These are phyloP conservation scores for Gymnocypris eckloni DNA, from an alignment of 2,797 vertebrate genomes.

Conservation along the genomic window DNA sequence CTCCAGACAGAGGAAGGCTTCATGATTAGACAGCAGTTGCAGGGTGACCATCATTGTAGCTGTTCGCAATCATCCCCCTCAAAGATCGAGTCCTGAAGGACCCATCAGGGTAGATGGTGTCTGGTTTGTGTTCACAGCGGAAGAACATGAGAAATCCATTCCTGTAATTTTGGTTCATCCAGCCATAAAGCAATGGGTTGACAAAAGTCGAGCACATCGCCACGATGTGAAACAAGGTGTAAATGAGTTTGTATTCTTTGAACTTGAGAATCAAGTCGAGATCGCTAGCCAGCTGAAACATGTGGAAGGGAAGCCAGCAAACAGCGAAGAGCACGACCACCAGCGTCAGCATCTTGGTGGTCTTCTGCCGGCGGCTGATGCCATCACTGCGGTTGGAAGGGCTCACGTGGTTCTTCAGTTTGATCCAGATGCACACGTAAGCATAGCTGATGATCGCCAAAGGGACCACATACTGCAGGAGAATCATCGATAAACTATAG, in stretches of 20 bases:
- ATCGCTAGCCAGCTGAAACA: slow-evolving; percentile 90
- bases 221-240: slow-evolving; percentile 88
- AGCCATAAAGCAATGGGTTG: slow-evolving; percentile 91
- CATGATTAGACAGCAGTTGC: slow-evolving; percentile 82
- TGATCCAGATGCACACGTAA: slow-evolving; percentile 92
- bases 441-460: slow-evolving; percentile 89
- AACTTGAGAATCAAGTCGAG: slow-evolving; percentile 87
- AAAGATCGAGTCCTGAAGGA: slow-evolving; percentile 85
- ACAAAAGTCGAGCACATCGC: slow-evolving; percentile 94
- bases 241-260: slow-evolving; percentile 91
- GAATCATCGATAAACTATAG: slow-evolving; percentile 91
- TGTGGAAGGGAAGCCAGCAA: slow-evolving; percentile 92
- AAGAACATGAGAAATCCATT: slow-evolving; percentile 93
- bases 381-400: slow-evolving; percentile 84
- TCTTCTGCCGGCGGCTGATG: slow-evolving; percentile 85
- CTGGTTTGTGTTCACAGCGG: slow-evolving; percentile 87
- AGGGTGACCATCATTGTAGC: slow-evolving; percentile 77
- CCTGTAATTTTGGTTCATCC: slow-evolving; percentile 97
- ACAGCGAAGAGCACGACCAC: slow-evolving; percentile 90
- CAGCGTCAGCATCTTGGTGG: slow-evolving; percentile 91
- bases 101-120: slow-evolving; percentile 85
- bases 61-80: slow-evolving; percentile 80
- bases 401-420: slow-evolving; percentile 90
- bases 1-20: background rate
- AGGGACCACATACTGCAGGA: slow-evolving; percentile 89